Percentiles rank a stretch among this genome's conserved stretches.
These are phyloP conservation scores for Agraylea sexmaculata DNA, from an alignment of 1,140 invertebrate genomes.

Conservation along the genomic window DNA sequence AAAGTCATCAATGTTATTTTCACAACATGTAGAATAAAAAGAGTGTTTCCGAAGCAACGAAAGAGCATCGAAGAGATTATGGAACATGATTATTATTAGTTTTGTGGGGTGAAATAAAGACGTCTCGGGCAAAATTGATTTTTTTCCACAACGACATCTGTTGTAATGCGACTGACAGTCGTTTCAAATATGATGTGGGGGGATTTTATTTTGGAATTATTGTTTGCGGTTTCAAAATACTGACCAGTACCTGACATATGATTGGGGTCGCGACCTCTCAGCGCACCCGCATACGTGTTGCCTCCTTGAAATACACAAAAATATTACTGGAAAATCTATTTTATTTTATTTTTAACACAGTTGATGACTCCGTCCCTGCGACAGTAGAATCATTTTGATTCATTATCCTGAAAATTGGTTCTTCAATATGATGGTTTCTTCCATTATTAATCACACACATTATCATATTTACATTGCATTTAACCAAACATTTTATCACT, in stretches of 20 bases:
- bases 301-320: constrained; percentile 23
- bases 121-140: too few species aligned
- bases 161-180: too few species aligned
- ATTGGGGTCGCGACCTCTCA: constrained; percentile 56
- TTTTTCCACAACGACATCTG: too few species aligned
- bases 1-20: constrained; percentile 1
- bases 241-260: constrained; percentile 59
- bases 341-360: neutral
- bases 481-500: too few species aligned
- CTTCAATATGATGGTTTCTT: too few species aligned
- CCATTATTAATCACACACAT: too few species aligned
- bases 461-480: too few species aligned
- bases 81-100: too few species aligned
- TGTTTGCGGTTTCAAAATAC: constrained; percentile 21
- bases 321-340: constrained; percentile 18
- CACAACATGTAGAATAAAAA: neutral
- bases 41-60: neutral
- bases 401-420: too few species aligned
- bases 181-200: constrained; percentile 7
- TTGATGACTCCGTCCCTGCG: neutral
- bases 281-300: constrained; percentile 66
- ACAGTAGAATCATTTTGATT: neutral
- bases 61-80: too few species aligned
- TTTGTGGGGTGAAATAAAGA: too few species aligned
- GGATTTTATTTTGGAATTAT: constrained; percentile 15